These are phyloP conservation scores for Acleris holmiana DNA, from an alignment of 2,888 invertebrate genomes.

Conservation along the genomic window DNA sequence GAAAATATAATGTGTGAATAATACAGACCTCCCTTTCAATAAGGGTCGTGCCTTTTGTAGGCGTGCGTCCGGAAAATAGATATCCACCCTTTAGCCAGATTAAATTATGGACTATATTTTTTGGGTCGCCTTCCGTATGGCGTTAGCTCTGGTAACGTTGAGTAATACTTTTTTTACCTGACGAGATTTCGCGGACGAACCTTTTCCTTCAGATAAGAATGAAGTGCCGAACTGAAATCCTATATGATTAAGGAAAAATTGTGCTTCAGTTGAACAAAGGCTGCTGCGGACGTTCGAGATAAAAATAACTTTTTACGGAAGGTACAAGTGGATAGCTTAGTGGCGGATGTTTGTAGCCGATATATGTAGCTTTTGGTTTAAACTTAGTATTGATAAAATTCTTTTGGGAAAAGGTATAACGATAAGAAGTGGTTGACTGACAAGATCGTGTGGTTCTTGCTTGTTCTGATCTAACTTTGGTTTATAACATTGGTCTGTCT, in stretches of 20 bases:
- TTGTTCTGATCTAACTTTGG: too few relatives aligned
- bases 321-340: constrained; percentile 24
- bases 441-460: too few relatives aligned
- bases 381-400: neutral
- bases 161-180: constrained; percentile 62
- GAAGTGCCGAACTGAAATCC: constrained; percentile 54
- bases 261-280: constrained; percentile 40
- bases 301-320: constrained; percentile 35
- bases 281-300: constrained; percentile 29
- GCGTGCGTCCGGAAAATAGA: constrained; percentile 67
- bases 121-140: constrained; percentile 58
- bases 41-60: constrained; percentile 65
- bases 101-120: constrained; percentile 75
- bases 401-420: too few relatives aligned
- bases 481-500: too few relatives aligned
- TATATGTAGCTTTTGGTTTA: neutral
- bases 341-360: constrained; percentile 2
- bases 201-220: constrained; percentile 57
- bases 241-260: constrained; percentile 61
- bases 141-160: constrained; percentile 44
- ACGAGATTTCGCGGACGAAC: constrained; percentile 51
- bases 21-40: constrained; percentile 68
- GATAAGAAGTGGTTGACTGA: too few relatives aligned
- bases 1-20: constrained; percentile 69
- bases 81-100: constrained; percentile 72